Base-by-base conservation (phyloP, 2,888 invertebrate species). In the Eupithecia subumbrata region DNA sequence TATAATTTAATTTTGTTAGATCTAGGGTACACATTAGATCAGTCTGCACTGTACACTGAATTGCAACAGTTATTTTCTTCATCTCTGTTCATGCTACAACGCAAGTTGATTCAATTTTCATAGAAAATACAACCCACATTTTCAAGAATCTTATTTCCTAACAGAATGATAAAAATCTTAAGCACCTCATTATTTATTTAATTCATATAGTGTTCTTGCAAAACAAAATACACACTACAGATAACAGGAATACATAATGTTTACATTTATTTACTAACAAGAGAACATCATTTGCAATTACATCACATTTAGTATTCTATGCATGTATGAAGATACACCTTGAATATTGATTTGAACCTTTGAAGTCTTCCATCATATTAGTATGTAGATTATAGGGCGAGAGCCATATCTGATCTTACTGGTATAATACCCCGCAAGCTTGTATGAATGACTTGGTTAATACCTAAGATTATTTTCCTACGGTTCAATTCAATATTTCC, bases 281-380 rank as follows among this genome's bases (percentile, higher is more conserved):
- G 64, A 18, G 30, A 22, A n/a, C 37, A 25, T 56, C 9, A 37
- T 67, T 66, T 37, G 37, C 34, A 12, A 66, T 45, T 66, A 45
- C 60, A 60, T 69, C n/a, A 45, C 63, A 71, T 34, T 80, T 73
- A 30, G 72, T 77, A 80, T 80, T 77, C 80, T 5, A 18, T 25
- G 11, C 71, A 63, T 48, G 69, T 48, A 45, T 72, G 72, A 66
- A 73, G 69, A 63, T 67, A 69, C 67, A 67, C 30, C 73, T 67
- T 66, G 77, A 77, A 73, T 76, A 71, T 60, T 73, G 56, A 76
- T 73, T 69, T 60, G 11, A 25, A 40, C 37, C 73, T 71, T 76
- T 67, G 73, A 76, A 64, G 48, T 69, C 68, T 66, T 71, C 71
- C 30, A 75, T 72, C 63, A 71, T 66, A 37, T 67, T 40, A 22